phyloP scores from a whole-genome alignment of 2,113 vertebrate species.

The Cryptoleucopteryx plumbea region DNA sequence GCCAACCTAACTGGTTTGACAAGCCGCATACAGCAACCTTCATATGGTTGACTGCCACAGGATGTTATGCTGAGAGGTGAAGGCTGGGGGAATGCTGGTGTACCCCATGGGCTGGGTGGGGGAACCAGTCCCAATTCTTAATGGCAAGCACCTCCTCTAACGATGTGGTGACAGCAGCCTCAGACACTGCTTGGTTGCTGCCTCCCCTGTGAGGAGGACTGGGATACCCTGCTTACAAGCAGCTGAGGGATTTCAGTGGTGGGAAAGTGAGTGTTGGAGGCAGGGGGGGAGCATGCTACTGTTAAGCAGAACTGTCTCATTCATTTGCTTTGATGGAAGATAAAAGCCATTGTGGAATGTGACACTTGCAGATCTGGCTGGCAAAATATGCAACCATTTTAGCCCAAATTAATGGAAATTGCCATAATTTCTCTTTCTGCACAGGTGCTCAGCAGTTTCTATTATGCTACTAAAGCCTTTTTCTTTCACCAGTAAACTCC shows the following conservation, averaged over 20 bases:
- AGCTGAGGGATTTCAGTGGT: not conserved
- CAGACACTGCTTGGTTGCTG: not conserved
- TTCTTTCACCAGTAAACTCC: not conserved
- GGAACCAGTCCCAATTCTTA: not conserved
- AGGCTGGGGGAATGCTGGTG: not conserved
- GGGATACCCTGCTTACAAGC: not conserved
- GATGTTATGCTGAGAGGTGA: not conserved
- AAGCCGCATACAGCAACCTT: not conserved
- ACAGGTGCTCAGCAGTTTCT: not conserved
- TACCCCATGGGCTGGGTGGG: not conserved
- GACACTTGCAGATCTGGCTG: not conserved
- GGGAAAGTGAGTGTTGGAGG: not conserved
- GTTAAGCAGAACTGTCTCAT: not conserved
- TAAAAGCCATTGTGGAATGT: not conserved
- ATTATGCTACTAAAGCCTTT: not conserved
- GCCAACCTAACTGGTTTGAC: not conserved
- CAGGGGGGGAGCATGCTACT: not conserved
- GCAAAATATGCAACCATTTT: not conserved
- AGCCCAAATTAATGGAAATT: not conserved
- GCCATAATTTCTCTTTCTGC: not conserved
- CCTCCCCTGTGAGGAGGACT: not conserved
- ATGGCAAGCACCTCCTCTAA: not conserved
- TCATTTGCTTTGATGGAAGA: not conserved
- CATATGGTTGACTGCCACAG: not conserved
- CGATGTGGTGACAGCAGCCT: not conserved